Evolutionary conservation across 2,888 invertebrate genomes (phyloP).

Genomic region (Norana najaformis): DNA sequence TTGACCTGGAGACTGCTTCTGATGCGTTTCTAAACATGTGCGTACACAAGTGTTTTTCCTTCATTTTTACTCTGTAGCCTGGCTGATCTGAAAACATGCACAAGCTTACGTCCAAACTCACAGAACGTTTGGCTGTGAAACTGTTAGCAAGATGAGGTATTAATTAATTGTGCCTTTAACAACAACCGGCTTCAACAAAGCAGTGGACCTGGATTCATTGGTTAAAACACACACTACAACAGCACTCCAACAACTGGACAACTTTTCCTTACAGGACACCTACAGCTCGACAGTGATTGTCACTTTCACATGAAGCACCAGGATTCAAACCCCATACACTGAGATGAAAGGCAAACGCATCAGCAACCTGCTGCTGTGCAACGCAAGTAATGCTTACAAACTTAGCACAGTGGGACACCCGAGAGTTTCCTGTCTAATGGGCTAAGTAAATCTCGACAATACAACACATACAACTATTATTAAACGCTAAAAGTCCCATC

Average conservation of each 20-base stretch:
- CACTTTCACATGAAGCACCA: not conserved
- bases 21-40: not conserved
- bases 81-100: not conserved
- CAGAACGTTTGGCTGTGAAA: not conserved
- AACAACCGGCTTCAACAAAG: not conserved
- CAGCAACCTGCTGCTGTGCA: not conserved
- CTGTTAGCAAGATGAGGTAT: not conserved
- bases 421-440: not conserved
- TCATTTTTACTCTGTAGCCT: not conserved
- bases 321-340: not conserved
- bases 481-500: not conserved
- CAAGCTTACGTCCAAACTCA: not conserved
- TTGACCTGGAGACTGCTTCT: not conserved
- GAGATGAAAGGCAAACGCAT: not conserved
- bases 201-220: not conserved
- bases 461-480: not conserved
- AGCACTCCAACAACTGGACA: not conserved
- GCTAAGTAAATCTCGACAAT: not conserved
- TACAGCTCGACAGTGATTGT: not conserved
- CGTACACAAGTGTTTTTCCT: not conserved
- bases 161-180: too few relatives aligned
- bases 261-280: not conserved
- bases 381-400: not conserved
- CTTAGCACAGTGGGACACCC: not conserved
- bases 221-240: not conserved